Evolutionary conservation across 2,797 vertebrate species (phyloP).

Genomic region (Scolopax rusticola): DNA sequence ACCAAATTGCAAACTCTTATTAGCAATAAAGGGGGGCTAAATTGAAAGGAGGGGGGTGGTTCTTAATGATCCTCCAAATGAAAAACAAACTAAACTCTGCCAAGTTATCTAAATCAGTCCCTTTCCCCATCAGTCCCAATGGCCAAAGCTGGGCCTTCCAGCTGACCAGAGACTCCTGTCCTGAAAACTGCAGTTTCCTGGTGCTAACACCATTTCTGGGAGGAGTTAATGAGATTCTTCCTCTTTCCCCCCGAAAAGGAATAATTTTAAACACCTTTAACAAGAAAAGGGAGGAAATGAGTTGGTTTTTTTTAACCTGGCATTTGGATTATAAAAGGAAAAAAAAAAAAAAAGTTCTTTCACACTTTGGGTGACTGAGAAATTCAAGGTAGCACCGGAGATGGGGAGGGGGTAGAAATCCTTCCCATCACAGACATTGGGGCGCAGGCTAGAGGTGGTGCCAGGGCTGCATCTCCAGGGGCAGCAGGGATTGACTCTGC

Average conservation of each 20-base stretch:
- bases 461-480: background rate
- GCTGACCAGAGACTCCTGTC: background rate
- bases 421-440: fast-evolving
- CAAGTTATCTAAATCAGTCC: background rate
- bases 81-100: background rate
- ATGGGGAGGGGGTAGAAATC: background rate
- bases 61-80: background rate
- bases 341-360: background rate
- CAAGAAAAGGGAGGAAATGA: conserved; percentile 28
- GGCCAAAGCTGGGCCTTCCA: background rate
- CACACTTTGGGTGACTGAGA: background rate
- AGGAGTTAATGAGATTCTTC: conserved; percentile 57
- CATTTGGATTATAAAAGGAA: background rate
- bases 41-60: background rate
- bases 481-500: background rate
- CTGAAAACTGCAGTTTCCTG: conserved; percentile 36
- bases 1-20: background rate
- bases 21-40: background rate
- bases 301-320: background rate
- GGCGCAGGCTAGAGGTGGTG: background rate
- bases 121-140: background rate
- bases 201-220: background rate
- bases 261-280: conserved; percentile 52
- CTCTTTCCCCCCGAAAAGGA: background rate
- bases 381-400: background rate